phyloP scores from a whole-genome alignment of 2,888 invertebrate species.

The Polymixis flavicincta region DNA sequence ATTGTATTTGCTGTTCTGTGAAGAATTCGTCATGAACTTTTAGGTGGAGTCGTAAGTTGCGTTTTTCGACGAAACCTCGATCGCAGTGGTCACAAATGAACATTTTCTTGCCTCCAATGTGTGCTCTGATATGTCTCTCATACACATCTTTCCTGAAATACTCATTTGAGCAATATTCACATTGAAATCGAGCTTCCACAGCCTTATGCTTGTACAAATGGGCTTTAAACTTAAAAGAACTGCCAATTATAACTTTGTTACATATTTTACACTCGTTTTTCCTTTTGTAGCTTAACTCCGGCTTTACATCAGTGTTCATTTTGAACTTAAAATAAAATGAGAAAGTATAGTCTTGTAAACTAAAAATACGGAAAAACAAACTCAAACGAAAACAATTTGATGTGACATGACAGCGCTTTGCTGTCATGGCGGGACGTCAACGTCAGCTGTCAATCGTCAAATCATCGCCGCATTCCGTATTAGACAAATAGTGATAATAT shows the following conservation, averaged over 20 bases:
- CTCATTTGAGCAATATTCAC: conserved; percentile 74
- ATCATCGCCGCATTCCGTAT: too few species aligned
- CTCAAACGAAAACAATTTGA: conserved; percentile 32
- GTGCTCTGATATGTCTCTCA: conserved; percentile 70
- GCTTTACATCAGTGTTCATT: conserved; percentile 60
- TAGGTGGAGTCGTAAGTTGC: conserved; percentile 77
- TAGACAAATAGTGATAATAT: too few species aligned
- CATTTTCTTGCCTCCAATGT: conserved; percentile 68
- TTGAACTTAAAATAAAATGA: conserved; percentile 29
- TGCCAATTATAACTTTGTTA: conserved; percentile 70
- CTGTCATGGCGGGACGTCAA: conserved; percentile 11
- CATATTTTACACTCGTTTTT: conserved; percentile 74
- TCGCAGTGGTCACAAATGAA: conserved; percentile 80
- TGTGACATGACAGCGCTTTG: conserved; percentile 16
- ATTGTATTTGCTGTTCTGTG: conserved; percentile 62
- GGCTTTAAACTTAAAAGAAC: conserved; percentile 70
- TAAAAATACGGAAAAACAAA: conserved; percentile 46
- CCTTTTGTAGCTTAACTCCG: conserved; percentile 43
- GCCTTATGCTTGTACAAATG: conserved; percentile 77
- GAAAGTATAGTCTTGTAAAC: conserved; percentile 22
- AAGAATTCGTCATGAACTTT: conserved; percentile 77
- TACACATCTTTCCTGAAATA: conserved; percentile 78
- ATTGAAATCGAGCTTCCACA: conserved; percentile 73
- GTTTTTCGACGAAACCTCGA: conserved; percentile 77
- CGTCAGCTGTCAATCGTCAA: conserved; percentile 24